phyloP scores from a whole-genome alignment of 2,888 invertebrate genomes.

The Phalera bucephala region DNA sequence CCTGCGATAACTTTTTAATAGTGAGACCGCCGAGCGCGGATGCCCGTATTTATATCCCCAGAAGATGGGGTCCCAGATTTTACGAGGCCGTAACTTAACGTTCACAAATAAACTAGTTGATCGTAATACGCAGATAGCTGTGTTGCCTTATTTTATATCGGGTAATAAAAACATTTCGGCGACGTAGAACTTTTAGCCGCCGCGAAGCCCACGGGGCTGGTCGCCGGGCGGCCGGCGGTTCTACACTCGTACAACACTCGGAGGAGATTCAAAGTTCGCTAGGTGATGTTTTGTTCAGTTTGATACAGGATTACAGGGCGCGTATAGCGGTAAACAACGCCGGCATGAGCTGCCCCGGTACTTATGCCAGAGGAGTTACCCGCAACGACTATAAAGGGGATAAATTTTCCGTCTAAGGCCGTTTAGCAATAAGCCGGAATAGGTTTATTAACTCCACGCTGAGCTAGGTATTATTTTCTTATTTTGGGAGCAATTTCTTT shows the following conservation, averaged over 20 bases:
- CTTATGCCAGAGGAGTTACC: background rate
- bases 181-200: conserved; percentile 1
- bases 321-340: background rate
- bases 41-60: background rate
- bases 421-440: background rate
- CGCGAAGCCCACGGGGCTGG: background rate
- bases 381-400: background rate
- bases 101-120: conserved; percentile 14
- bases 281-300: background rate
- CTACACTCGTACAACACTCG: background rate
- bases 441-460: background rate
- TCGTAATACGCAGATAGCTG: conserved; percentile 18
- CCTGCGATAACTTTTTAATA: background rate
- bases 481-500: background rate
- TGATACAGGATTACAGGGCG: background rate
- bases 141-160: conserved; percentile 12
- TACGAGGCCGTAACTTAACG: conserved; percentile 15
- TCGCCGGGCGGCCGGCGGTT: background rate
- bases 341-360: background rate
- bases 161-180: conserved; percentile 9
- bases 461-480: background rate
- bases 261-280: background rate
- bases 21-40: background rate
- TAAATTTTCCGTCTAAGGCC: background rate
- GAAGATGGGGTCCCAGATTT: conserved; percentile 4